Base-by-base conservation (phyloP, 1,140 invertebrate genomes). In the Lysiphlebus fabarum region DNA sequence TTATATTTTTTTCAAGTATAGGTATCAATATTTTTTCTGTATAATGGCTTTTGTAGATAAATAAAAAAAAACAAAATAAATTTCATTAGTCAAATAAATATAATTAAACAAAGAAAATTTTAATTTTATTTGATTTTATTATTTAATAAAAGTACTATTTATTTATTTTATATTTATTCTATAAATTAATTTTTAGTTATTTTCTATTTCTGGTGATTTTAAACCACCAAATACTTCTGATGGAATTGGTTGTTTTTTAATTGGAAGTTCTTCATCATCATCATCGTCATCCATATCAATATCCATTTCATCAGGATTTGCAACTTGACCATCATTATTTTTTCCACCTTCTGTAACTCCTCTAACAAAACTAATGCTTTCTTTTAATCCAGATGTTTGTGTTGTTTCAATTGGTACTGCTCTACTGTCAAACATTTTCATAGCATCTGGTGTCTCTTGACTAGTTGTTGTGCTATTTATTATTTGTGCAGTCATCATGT, bases 401-500 rank as follows among this genome's bases (percentile, higher is more conserved):
- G 59, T 67, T 62, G 59, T 9, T 1, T n/a, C 69, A 57, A 67
- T 59, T 48, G 65, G 56, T 61, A 90, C 56, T 12, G 38, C 90
- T 78, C 90, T 90, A 11, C 89, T 92, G 75, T 96, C 92, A 53
- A 96, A 73, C 71, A 92, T 84, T 72, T 90, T 83, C 91, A 96
- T 96, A 50, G 90, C 90, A 79, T 94, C 89, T 55, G 88, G 85
- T 47, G 84, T 85, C 45, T 87, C 80, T 44, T 89, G 82, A 45
- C 84, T 85, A 11, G 83, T 85, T 26, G 81, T 81, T 45, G 86
- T 84, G 17, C 89, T 89, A 64, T 88, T 91, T 60, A 96, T 81
- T 89, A 97, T 97, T 75, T 98, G 95, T 6, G 95, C 94, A 33
- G 95, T 95, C 95, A 99, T 98, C 89, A 96, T 97, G 72, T 98